Percentiles rank a stretch among this genome's conserved stretches.
These are phyloP conservation scores for Mesoclemmys tuberculata DNA, from an alignment of 2,113 vertebrate species.

Conservation along the genomic window DNA sequence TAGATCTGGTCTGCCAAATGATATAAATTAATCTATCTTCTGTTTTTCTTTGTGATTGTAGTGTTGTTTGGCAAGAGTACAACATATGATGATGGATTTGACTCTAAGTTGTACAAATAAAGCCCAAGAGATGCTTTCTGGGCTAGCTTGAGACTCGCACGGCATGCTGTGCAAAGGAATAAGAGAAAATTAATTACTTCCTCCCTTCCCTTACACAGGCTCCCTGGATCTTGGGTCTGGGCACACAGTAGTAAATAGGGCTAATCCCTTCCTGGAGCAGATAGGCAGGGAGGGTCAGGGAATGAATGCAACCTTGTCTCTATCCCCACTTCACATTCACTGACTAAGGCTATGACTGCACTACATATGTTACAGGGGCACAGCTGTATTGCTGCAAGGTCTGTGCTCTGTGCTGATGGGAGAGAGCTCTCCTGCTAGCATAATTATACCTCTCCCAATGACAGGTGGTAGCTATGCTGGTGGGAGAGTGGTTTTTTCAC, in stretches of 20 bases:
- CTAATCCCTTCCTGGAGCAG: background rate
- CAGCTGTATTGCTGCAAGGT: too few species aligned
- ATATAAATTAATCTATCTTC: background rate
- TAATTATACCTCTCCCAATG: too few species aligned
- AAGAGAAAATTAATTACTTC: background rate
- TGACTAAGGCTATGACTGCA: background rate
- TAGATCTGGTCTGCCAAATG: background rate
- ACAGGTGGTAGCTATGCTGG: too few species aligned
- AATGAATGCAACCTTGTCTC: background rate
- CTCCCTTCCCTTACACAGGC: background rate
- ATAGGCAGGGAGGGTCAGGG: background rate
- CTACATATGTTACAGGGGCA: too few species aligned
- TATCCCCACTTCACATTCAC: background rate
- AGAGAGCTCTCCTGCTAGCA: too few species aligned
- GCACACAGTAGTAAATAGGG: background rate
- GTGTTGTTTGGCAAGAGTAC: background rate
- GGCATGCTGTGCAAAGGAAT: rapidly evolving
- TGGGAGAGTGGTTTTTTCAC: too few species aligned
- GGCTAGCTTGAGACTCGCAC: background rate
- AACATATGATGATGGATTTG: background rate
- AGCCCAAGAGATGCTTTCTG: background rate
- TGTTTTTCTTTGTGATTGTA: background rate
- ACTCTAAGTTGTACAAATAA: background rate
- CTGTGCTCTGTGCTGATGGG: too few species aligned
- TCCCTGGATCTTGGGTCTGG: background rate